phyloP scores from a whole-genome alignment of 2,888 invertebrate genomes.

The Oligia strigilis region DNA sequence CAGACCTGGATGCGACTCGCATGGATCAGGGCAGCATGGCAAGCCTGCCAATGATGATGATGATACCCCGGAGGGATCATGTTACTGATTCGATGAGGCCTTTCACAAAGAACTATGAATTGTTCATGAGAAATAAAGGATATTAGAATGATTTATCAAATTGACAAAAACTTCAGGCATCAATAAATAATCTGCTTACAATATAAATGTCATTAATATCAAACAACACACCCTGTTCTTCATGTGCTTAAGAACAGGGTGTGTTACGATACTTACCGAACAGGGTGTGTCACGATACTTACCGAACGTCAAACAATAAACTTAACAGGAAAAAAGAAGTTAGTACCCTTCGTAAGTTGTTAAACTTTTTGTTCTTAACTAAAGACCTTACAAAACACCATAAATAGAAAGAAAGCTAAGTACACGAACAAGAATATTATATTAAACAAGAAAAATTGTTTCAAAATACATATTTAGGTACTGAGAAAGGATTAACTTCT shows the following conservation, averaged over 20 bases:
- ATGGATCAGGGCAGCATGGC: too few relatives aligned
- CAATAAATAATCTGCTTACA: slow-evolving; percentile 11
- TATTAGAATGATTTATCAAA: neutral
- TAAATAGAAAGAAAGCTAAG: neutral
- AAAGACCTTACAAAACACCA: neutral
- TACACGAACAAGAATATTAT: slow-evolving; percentile 14
- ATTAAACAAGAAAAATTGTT: slow-evolving; percentile 25
- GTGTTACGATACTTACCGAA: neutral
- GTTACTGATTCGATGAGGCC: too few relatives aligned
- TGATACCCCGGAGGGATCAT: neutral
- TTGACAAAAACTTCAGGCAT: neutral
- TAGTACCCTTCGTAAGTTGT: neutral
- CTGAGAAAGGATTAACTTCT: slow-evolving; percentile 39
- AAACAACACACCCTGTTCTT: too few relatives aligned
- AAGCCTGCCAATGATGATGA: neutral
- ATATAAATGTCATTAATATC: neutral
- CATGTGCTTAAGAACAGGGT: neutral
- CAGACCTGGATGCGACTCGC: neutral
- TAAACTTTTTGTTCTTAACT: slow-evolving; percentile 11
- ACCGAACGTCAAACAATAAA: slow-evolving; percentile 26
- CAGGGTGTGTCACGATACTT: neutral
- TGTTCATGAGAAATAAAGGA: neutral
- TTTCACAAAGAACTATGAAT: neutral
- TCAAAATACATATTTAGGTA: slow-evolving; percentile 53
- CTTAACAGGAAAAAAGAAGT: neutral